Percentiles rank a stretch among this genome's conserved stretches.
phyloP scores from a whole-genome alignment of 1,140 invertebrate species.

The Mamestra configurata region DNA sequence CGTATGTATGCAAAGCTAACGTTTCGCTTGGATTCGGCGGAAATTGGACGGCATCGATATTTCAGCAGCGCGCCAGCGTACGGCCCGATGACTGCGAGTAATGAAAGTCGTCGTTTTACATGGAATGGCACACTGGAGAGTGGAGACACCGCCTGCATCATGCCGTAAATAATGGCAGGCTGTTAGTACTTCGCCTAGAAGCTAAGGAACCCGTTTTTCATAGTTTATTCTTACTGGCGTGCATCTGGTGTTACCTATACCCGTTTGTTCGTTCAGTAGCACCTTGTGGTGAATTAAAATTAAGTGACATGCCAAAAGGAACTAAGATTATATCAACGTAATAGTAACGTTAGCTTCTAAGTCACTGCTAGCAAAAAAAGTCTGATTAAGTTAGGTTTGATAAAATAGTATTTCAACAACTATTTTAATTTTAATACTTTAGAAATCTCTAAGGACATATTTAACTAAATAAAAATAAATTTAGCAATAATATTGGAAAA shows the following conservation, averaged over 20 bases:
- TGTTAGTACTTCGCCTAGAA: conserved; percentile 19
- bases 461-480: too few relatives aligned
- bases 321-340: too few relatives aligned
- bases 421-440: too few relatives aligned
- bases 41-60: background rate
- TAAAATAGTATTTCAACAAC: too few relatives aligned
- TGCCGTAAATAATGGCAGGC: background rate
- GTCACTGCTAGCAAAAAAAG: too few relatives aligned
- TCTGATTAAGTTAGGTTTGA: too few relatives aligned
- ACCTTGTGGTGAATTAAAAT: background rate
- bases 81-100: background rate
- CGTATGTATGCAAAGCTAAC: background rate
- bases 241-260: conserved; percentile 3
- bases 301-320: too few relatives aligned
- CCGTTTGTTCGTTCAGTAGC: background rate
- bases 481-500: too few relatives aligned
- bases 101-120: background rate
- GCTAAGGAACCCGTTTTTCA: conserved; percentile 20
- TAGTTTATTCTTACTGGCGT: conserved; percentile 1
- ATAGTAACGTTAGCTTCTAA: too few relatives aligned
- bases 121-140: background rate
- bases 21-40: background rate
- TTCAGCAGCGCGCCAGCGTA: background rate
- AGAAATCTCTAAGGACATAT: too few relatives aligned
- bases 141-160: background rate